A percentile compares a stretch with the other conserved stretches of the same genome.
phyloP scores from a whole-genome alignment of 2,888 invertebrate genomes.

The Sphaerophoria rueppellii region DNA sequence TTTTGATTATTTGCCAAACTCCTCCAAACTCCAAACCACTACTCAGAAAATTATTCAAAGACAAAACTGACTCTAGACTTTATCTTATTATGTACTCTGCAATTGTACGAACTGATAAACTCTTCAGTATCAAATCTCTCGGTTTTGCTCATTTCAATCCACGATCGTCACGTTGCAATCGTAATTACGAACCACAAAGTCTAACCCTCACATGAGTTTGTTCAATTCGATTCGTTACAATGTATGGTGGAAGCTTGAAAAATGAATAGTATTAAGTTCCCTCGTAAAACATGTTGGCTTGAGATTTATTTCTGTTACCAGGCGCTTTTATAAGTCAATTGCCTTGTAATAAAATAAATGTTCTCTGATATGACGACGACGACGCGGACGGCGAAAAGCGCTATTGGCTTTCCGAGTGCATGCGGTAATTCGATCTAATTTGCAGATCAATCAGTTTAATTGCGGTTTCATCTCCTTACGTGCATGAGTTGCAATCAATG shows the following conservation, averaged over 20 bases:
- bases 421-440: slow-evolving; percentile 69
- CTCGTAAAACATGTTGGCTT: not conserved
- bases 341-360: slow-evolving; percentile 56
- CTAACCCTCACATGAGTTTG: slow-evolving; percentile 24
- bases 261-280: slow-evolving; percentile 4
- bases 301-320: not conserved
- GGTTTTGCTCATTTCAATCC: slow-evolving; percentile 1
- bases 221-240: slow-evolving; percentile 2
- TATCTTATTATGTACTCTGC: too few relatives aligned
- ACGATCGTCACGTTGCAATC: not conserved
- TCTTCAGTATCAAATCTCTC: not conserved
- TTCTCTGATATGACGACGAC: not conserved
- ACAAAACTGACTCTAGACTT: not conserved
- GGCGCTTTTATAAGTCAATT: slow-evolving; percentile 49
- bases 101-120: too few relatives aligned
- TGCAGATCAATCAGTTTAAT: slow-evolving; percentile 72
- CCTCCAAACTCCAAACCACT: too few relatives aligned
- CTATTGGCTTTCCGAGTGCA: slow-evolving; percentile 16
- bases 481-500: slow-evolving; percentile 35
- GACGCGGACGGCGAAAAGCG: not conserved
- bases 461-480: slow-evolving; percentile 67
- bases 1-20: not conserved
- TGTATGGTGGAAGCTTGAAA: slow-evolving; percentile 19
- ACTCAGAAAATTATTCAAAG: not conserved
- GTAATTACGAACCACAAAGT: slow-evolving; percentile 2